phyloP scores from a whole-genome alignment of 2,888 invertebrate species.

The Agrotis puta region DNA sequence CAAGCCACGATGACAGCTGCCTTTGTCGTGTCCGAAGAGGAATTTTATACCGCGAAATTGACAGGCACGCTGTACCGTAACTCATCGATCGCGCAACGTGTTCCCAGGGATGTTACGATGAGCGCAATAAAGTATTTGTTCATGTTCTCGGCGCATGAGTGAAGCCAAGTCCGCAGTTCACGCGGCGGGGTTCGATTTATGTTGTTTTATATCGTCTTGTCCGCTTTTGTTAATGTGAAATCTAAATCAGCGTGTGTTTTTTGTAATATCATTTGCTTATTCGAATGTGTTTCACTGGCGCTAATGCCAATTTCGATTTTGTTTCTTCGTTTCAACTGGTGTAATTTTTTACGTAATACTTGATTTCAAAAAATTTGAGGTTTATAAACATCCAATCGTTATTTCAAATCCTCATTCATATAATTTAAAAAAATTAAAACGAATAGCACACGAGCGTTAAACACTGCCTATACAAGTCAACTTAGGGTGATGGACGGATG shows the following conservation, averaged over 20 bases:
- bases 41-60: conserved; percentile 89
- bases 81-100: conserved; percentile 81
- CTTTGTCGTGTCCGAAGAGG: conserved; percentile 86
- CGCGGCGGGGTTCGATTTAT: conserved; percentile 87
- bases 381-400: not conserved
- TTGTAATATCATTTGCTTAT: conserved; percentile 68
- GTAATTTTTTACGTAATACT: not conserved
- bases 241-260: conserved; percentile 82
- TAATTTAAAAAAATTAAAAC: not conserved
- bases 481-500: not conserved
- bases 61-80: conserved; percentile 84
- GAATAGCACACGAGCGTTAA: not conserved
- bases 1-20: conserved; percentile 88
- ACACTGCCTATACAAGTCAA: not conserved
- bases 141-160: conserved; percentile 77
- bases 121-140: conserved; percentile 84
- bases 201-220: conserved; percentile 86
- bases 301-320: conserved; percentile 25
- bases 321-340: conserved; percentile 1
- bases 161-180: conserved; percentile 75
- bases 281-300: conserved; percentile 44
- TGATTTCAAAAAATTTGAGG: not conserved
- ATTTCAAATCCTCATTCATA: not conserved
- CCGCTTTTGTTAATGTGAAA: conserved; percentile 88
- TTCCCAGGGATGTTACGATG: conserved; percentile 80